phyloP scores from a whole-genome alignment of 2,113 vertebrate species.

The Ivindomyrus marchei region DNA sequence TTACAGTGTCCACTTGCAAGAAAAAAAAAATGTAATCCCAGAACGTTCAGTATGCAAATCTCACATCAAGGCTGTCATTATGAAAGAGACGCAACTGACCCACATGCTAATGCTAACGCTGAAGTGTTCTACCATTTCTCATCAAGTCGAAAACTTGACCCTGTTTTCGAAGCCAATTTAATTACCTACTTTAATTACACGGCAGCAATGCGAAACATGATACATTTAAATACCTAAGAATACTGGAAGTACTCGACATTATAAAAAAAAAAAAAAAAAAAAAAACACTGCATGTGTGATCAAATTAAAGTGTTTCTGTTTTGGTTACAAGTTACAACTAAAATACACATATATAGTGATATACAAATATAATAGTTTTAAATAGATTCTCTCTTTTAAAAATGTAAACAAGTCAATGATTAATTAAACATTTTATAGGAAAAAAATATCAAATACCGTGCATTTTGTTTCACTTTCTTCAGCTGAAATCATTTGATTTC shows the following conservation, averaged over 20 bases:
- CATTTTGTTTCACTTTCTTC: background rate
- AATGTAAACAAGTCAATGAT: background rate
- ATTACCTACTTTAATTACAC: background rate
- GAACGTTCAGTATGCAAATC: slow-evolving; percentile 16
- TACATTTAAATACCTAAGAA: background rate
- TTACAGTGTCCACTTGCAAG: background rate
- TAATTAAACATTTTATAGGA: background rate
- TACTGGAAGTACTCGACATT: background rate
- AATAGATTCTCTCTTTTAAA: background rate
- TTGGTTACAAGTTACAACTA: background rate
- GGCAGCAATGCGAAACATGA: background rate
- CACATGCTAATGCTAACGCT: background rate
- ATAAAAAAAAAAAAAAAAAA: background rate
- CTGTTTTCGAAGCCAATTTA: background rate
- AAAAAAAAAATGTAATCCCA: slow-evolving; percentile 35
- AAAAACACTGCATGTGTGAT: background rate
- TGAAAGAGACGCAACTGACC: background rate
- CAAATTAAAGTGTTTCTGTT: background rate
- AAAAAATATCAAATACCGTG: background rate
- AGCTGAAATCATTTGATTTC: background rate
- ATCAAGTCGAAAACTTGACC: background rate
- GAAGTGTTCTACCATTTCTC: background rate
- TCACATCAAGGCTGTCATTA: background rate
- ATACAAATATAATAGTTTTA: background rate
- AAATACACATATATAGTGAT: background rate